These are phyloP conservation scores for Cuculus canorus DNA, from an alignment of 2,797 vertebrate species.

Conservation along the genomic window DNA sequence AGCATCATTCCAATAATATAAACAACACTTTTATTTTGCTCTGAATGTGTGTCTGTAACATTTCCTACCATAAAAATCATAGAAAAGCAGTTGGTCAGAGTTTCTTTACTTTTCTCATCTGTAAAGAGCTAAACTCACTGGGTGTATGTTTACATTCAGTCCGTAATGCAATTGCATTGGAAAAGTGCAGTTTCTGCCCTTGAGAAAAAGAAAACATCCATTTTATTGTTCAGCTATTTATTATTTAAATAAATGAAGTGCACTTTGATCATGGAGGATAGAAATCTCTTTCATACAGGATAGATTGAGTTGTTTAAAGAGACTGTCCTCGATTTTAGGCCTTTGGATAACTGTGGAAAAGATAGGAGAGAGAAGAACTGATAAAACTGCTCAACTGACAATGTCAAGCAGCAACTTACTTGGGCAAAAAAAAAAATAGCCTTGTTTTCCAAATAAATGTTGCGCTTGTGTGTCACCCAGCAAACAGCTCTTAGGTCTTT, in stretches of 20 bases:
- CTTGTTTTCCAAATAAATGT: neutral
- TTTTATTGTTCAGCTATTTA: neutral
- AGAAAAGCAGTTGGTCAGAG: neutral
- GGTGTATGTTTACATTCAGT: neutral
- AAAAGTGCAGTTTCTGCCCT: neutral
- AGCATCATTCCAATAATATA: neutral
- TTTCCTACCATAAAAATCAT: neutral
- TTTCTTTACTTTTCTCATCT: neutral
- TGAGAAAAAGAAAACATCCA: neutral
- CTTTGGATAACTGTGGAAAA: neutral
- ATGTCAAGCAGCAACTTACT: neutral
- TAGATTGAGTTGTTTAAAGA: neutral
- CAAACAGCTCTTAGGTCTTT: neutral
- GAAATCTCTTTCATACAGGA: neutral
- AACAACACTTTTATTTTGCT: neutral
- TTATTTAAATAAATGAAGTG: neutral
- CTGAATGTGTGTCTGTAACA: fast-evolving
- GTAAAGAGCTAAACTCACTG: neutral
- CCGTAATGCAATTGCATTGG: neutral
- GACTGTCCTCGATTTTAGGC: neutral
- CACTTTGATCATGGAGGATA: neutral
- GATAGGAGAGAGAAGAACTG: neutral
- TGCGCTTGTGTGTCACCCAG: neutral
- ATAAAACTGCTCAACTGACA: neutral
- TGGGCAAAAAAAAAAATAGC: neutral